Conservation (phyloP, 2,113 vertebrate species). For the Vulpes lagopus region DNA sequence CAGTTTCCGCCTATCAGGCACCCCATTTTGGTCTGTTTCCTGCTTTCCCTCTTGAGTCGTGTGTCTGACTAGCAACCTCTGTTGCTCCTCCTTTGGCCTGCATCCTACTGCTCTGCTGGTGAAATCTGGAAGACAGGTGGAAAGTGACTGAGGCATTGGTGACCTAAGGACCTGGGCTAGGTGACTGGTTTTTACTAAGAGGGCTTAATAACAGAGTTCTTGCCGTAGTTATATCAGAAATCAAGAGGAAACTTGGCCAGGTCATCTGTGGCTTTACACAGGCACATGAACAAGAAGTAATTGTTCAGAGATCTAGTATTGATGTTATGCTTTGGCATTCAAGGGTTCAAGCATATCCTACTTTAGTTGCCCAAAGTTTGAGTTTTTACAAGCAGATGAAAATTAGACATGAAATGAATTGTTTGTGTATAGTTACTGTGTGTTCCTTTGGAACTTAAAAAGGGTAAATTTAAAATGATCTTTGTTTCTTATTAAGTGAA, state of each 20-base stretch:
- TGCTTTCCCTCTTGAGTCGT: not conserved
- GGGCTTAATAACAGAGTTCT: not conserved
- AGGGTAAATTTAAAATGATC: constrained; percentile 8
- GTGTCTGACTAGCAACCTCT: not conserved
- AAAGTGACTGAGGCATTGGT: not conserved
- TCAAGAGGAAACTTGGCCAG: not conserved
- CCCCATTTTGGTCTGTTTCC: not conserved
- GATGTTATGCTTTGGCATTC: constrained; percentile 27
- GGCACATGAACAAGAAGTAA: constrained; percentile 50
- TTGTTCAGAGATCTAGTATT: constrained; percentile 39
- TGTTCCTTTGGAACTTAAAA: not conserved
- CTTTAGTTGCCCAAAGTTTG: constrained; percentile 66
- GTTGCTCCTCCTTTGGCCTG: not conserved
- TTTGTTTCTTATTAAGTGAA: constrained; percentile 37
- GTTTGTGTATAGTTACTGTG: constrained; percentile 43
- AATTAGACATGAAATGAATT: constrained; percentile 61
- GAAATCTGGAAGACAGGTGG: not conserved
- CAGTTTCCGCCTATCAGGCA: no score
- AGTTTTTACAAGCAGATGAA: constrained; percentile 73
- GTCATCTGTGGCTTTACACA: constrained; percentile 49
- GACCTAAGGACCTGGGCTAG: not conserved
- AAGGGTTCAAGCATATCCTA: constrained; percentile 60
- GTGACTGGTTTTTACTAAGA: not conserved
- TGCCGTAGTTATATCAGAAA: not conserved
- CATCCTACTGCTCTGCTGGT: not conserved